Conservation (phyloP, 2,888 invertebrate genomes). For the Morpho helenor region DNA sequence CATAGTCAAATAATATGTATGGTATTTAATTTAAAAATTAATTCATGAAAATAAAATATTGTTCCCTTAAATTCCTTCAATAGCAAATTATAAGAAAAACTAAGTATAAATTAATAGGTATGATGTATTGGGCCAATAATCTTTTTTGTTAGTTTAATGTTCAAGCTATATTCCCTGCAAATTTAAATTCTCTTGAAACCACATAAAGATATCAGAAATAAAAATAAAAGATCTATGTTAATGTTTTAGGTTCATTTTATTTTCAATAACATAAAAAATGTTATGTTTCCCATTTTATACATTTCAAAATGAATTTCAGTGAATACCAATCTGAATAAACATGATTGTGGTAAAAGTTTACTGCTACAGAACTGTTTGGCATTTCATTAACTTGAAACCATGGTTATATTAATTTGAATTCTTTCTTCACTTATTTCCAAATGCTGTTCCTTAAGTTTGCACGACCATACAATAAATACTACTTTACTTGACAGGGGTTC, state of each 20-base stretch:
- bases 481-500: slow-evolving; percentile 60
- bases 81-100: too few relatives aligned
- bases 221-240: slow-evolving; percentile 37
- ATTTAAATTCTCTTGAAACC: too few relatives aligned
- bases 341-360: slow-evolving; percentile 61
- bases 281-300: slow-evolving; percentile 76
- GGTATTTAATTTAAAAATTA: too few relatives aligned
- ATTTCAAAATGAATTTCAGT: slow-evolving; percentile 72
- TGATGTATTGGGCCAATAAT: too few relatives aligned
- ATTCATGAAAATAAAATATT: too few relatives aligned
- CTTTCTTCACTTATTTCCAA: slow-evolving; percentile 78
- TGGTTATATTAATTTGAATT: slow-evolving; percentile 52
- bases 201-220: neutral
- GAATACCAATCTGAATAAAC: slow-evolving; percentile 65
- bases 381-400: slow-evolving; percentile 57
- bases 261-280: slow-evolving; percentile 80
- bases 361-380: slow-evolving; percentile 71
- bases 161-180: too few relatives aligned
- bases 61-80: too few relatives aligned
- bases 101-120: too few relatives aligned
- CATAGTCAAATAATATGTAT: too few relatives aligned
- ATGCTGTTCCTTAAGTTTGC: slow-evolving; percentile 65
- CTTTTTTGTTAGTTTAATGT: too few relatives aligned
- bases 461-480: slow-evolving; percentile 57
- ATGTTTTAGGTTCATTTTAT: slow-evolving; percentile 78